These are phyloP conservation scores for Epinephelus moara DNA, from an alignment of 2,113 vertebrate species.

Conservation along the genomic window DNA sequence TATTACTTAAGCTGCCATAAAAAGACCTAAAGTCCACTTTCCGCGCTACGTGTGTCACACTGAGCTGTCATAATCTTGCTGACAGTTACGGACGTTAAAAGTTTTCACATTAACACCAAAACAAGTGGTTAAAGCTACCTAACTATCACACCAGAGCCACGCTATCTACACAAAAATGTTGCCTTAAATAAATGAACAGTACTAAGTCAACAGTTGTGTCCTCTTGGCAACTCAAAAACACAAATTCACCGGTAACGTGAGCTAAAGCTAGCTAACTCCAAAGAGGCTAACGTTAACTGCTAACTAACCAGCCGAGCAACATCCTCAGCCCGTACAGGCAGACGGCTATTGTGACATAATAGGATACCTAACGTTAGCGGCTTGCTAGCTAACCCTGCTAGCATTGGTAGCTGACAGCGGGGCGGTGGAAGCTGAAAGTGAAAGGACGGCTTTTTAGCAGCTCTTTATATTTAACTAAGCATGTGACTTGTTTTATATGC, in stretches of 20 bases:
- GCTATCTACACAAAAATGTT: not conserved
- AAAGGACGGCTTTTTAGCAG: slow-evolving; percentile 3
- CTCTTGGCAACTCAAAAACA: not conserved
- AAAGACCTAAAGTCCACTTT: not conserved
- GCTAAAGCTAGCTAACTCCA: slow-evolving; percentile 8
- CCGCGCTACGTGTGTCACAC: not conserved
- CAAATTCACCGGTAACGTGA: not conserved
- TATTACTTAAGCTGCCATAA: not conserved
- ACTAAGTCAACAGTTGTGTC: no score
- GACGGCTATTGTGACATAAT: slow-evolving; percentile 60
- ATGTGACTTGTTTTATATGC: fast-evolving
- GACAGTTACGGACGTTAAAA: slow-evolving; percentile 6
- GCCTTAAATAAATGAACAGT: not conserved
- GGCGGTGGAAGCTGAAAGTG: slow-evolving; percentile 9
- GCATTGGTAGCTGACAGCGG: slow-evolving; percentile 35
- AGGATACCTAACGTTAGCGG: slow-evolving; percentile 50
- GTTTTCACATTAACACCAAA: slow-evolving; percentile 15
- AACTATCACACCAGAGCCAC: not conserved
- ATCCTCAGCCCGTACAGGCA: slow-evolving; percentile 8
- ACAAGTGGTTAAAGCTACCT: not conserved
- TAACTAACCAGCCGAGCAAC: slow-evolving; percentile 11
- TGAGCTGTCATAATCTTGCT: not conserved
- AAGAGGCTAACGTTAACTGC: slow-evolving; percentile 23
- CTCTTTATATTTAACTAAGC: not conserved
- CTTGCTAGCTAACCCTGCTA: slow-evolving; percentile 50